Evolutionary conservation across 2,113 vertebrate genomes (phyloP).

Genomic region (Lepisosteus oculatus): DNA sequence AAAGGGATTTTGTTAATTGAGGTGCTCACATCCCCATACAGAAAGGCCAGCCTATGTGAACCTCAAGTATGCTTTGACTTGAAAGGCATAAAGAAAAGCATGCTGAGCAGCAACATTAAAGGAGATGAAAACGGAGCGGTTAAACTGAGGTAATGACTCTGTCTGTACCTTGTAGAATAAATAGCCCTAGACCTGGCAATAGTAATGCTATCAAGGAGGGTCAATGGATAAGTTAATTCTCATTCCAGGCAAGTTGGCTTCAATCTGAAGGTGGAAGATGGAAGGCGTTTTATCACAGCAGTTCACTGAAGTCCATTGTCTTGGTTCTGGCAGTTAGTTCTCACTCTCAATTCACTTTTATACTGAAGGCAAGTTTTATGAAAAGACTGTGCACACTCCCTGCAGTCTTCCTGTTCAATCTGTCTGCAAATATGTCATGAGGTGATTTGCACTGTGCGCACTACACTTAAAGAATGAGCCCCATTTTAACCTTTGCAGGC

Average conservation of each 20-base stretch:
- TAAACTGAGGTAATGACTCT: background rate
- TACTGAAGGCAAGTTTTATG: too few species aligned
- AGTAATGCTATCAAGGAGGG: background rate
- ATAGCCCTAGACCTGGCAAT: background rate
- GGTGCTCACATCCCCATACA: background rate
- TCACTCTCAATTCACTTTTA: too few species aligned
- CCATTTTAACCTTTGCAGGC: constrained; percentile 10
- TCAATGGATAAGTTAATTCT: too few species aligned
- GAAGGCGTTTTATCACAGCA: too few species aligned
- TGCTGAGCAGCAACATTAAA: background rate
- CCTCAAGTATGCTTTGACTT: background rate
- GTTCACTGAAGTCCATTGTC: too few species aligned
- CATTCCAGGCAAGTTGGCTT: too few species aligned
- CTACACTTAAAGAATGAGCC: constrained; percentile 2
- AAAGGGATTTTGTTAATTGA: background rate
- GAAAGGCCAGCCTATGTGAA: background rate
- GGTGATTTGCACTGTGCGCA: background rate
- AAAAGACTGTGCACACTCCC: too few species aligned
- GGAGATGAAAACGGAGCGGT: background rate
- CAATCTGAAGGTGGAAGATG: too few species aligned
- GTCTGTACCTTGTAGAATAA: background rate
- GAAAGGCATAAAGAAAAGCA: background rate
- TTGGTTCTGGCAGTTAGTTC: too few species aligned
- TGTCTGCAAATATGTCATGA: constrained; percentile 10
- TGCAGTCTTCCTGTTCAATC: background rate